Evolutionary conservation across 2,888 invertebrate genomes (phyloP), one percentile per base, ranked within the genome.

Genomic region (Melinaea menophilus): DNA sequence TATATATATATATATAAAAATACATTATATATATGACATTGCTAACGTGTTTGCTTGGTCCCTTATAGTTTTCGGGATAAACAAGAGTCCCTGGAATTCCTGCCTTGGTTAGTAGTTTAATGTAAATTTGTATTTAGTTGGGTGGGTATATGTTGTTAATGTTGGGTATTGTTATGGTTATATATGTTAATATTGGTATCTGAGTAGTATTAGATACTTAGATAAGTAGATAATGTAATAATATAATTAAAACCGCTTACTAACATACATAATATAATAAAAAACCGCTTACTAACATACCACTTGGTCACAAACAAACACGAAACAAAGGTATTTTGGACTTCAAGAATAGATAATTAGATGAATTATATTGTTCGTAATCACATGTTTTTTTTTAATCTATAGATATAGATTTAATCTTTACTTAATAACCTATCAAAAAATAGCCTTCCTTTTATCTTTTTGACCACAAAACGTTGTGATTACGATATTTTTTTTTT

Each of bases 61-160:
- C 89, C 88, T 91, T 91, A 91, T 93, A 95, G 94, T 94, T 94
- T 93, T 92, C 93, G 94, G 94, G 94, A 94, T 93, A 95, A 95
- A 92, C 93, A 92, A 91, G 94, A 94, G 86, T 92, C 92, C 85
- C 92, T 94, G 93, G 94, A 94, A 90, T 94, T 93, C 92, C 93
- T 94, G 88, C 94, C 94, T 93, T 95, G 95, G 95, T 95, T 94
- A 94, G 94, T 94, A 94, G 92, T 80, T 79, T 82, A 81, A 76
- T 82, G 80, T 85, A 85, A 80, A 82, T 79, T 81, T 82, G 80
- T 72, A 72, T 51, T 79, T 86, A 82, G 82, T 72, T 77, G 72
- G 77, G 73, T 77, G 72, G 77, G 73, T 63, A 71, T 69, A 70
- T 72, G 54, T 71, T 72, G 69, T 71, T 69, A 69, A 59, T 64